A percentile compares a stretch with the other conserved stretches of the same genome.
phyloP scores from a whole-genome alignment of 2,797 vertebrate species.

The Prunella strophiata region DNA sequence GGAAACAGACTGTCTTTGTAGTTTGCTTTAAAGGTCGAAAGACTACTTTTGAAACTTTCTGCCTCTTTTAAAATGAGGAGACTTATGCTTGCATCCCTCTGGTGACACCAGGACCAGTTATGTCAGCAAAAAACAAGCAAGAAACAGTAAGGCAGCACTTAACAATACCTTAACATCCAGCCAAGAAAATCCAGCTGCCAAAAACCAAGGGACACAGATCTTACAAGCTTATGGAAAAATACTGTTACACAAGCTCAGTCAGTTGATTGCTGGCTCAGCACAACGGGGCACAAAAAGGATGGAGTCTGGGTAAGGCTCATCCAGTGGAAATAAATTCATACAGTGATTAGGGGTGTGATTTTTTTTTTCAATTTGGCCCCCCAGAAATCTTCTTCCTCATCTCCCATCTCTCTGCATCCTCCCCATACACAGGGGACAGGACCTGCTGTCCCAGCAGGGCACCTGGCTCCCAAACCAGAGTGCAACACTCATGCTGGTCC shows the following conservation, averaged over 20 bases:
- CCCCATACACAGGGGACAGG: accelerated
- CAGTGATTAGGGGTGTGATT: neutral
- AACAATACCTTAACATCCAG: neutral
- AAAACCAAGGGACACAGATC: neutral
- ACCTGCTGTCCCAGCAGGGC: neutral
- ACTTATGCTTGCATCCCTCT: neutral
- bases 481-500: neutral
- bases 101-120: neutral
- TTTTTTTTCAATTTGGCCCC: neutral
- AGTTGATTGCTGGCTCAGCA: neutral
- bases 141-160: neutral
- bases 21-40: constrained; percentile 29
- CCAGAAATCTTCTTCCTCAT: accelerated
- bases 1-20: constrained; percentile 57
- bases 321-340: neutral
- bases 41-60: constrained; percentile 14
- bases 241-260: neutral
- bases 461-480: neutral
- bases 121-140: constrained; percentile 30
- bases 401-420: accelerated
- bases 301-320: neutral
- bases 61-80: neutral
- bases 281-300: neutral
- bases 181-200: neutral
- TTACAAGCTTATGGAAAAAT: neutral